phyloP scores from a whole-genome alignment of 53 echinoderm and acorn worm species.

The Astropecten irregularis region DNA sequence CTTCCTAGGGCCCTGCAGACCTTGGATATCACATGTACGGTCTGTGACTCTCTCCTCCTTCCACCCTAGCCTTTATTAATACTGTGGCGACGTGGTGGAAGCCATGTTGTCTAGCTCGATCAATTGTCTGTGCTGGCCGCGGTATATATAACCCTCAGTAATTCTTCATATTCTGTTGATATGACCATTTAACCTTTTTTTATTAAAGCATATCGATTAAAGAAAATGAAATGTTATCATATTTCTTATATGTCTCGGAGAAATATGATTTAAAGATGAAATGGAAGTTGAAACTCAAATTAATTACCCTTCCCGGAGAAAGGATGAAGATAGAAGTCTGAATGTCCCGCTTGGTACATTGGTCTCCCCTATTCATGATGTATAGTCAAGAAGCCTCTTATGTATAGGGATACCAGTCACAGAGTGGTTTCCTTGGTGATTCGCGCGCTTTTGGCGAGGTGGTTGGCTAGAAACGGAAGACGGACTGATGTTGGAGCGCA shows the following conservation, averaged over 20 bases:
- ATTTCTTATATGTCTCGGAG: background rate
- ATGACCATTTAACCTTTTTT: slow-evolving; percentile 34
- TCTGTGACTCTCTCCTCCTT: too few species aligned
- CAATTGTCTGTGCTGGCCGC: slow-evolving; percentile 19
- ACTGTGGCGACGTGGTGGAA: too few species aligned
- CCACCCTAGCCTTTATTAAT: too few species aligned
- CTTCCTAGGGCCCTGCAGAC: too few species aligned
- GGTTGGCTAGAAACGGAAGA: slow-evolving; percentile 32
- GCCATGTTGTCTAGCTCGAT: slow-evolving; percentile 12
- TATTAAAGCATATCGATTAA: slow-evolving; percentile 1
- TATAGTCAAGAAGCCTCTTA: slow-evolving; percentile 49
- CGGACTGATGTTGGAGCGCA: slow-evolving; percentile 5
- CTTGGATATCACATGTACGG: too few species aligned
- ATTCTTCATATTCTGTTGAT: slow-evolving; percentile 44
- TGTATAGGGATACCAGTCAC: slow-evolving; percentile 39
- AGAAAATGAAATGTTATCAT: too few species aligned
- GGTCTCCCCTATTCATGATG: slow-evolving; percentile 26
- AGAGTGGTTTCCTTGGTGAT: slow-evolving; percentile 12
- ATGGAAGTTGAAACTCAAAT: background rate
- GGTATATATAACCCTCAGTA: background rate
- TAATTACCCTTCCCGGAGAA: background rate
- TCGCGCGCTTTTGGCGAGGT: slow-evolving; percentile 32
- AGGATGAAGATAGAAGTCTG: too few species aligned
- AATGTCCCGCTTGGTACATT: background rate
- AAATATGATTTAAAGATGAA: background rate